These are phyloP conservation scores for Enteromius radiatus DNA, from an alignment of 2,797 vertebrate genomes.

Conservation along the genomic window DNA sequence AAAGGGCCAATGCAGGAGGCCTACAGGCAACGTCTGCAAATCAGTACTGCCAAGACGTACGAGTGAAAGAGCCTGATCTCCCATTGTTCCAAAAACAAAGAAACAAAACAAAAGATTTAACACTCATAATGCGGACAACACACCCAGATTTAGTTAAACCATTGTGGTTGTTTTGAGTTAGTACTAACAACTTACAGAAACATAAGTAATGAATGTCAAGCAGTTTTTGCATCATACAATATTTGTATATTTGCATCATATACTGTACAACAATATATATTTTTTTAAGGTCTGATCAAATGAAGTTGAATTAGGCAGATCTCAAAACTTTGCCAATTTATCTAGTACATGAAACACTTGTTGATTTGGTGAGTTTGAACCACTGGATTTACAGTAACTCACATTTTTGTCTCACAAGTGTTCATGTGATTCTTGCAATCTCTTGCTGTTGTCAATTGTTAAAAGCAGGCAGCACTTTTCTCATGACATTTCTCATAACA, in stretches of 20 bases:
- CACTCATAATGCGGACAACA: conserved; percentile 30
- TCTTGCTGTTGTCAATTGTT: background rate
- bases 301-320: background rate
- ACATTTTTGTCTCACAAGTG: background rate
- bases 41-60: conserved; percentile 66
- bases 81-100: conserved; percentile 21
- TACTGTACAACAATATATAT: background rate
- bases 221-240: background rate
- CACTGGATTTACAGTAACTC: background rate
- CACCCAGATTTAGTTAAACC: conserved; percentile 65
- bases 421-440: background rate
- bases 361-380: background rate
- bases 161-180: conserved; percentile 33
- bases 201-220: background rate
- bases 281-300: background rate
- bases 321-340: background rate
- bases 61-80: conserved; percentile 58
- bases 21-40: conserved; percentile 67
- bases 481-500: conserved; percentile 4
- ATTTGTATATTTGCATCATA: no score
- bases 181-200: background rate
- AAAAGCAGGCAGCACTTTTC: background rate
- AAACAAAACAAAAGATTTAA: conserved; percentile 46
- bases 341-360: background rate
- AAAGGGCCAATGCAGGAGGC: conserved; percentile 67